Base-by-base conservation (phyloP, 2,113 vertebrate genomes). In the Amia ocellicauda region DNA sequence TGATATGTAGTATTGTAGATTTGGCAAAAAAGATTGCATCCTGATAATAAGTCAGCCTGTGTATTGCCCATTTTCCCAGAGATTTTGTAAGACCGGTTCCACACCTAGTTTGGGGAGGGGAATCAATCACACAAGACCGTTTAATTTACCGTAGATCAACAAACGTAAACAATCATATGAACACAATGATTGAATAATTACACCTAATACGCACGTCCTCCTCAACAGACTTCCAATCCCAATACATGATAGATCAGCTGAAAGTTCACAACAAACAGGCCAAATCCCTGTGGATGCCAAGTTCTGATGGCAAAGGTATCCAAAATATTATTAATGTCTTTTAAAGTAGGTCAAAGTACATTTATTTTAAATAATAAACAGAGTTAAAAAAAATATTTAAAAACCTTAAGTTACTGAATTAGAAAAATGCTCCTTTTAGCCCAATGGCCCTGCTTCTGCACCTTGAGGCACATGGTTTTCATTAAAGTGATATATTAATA, bases 271-370 rank as follows among this genome's bases (percentile, higher is more conserved):
- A 36, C 56, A 58, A 58, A 41, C 29, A 58, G 22, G 56, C 56
- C 56, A 58, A 41, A n/a, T 36, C 56, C 9, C 19, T 41, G 16
- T 41, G 3, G 43, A n/a, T 58, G 56, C 56, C 56, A 58, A 41
- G 29, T n/a, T 11, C 11, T 31, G 7, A 58, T 58, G 36, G 40
- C 56, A 22, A 31, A 11, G 19, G 31, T 40, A 58, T 23, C 56
- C 28, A 58, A 58, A 20, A 20, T 40, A 36, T 58, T 40, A 41
- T 58, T 36, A 28, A 58, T 58, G 31, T 41, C 9, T 22, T n/a
- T 40, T 36, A 31, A 36, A 58, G 14, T 36, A 14, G 56, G 56
- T 31, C 56, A 58, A 41, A 47, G 40, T 31, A 9, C 20, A n/a
- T 22, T 22, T n/a, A 11, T 13, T 31, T 58, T 41, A 22, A 40